Percentiles rank a stretch among this genome's conserved stretches.
Conservation (phyloP, 2,888 invertebrate species). For the Epistrophe eligans region DNA sequence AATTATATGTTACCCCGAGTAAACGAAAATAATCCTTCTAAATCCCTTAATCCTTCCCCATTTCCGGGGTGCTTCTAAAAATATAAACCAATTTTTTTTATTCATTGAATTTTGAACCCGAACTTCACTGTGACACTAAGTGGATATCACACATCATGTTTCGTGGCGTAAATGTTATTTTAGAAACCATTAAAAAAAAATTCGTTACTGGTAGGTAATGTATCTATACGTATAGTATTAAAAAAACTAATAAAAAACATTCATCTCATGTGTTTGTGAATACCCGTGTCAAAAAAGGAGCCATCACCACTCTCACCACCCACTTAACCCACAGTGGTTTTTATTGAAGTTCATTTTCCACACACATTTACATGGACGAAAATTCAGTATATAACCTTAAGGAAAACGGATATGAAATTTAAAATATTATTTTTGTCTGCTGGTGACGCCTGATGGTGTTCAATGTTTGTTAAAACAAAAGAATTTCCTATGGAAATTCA, state of each 20-base stretch:
- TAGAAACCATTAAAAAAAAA: slow-evolving; percentile 19
- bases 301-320: neutral
- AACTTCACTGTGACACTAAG: neutral
- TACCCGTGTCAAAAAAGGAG: slow-evolving; percentile 20
- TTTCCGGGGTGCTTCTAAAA: neutral
- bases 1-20: neutral
- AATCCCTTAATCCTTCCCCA: neutral
- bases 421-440: slow-evolving; percentile 27
- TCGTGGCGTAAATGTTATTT: slow-evolving; percentile 10
- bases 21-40: neutral
- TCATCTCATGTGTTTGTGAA: slow-evolving; percentile 1
- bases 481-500: slow-evolving; percentile 13
- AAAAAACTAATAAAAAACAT: neutral
- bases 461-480: slow-evolving; percentile 7
- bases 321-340: slow-evolving; percentile 7
- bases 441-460: slow-evolving; percentile 14
- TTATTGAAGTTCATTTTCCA: slow-evolving; percentile 8
- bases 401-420: slow-evolving; percentile 12
- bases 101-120: slow-evolving; percentile 1
- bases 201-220: neutral
- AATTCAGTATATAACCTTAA: slow-evolving; percentile 4
- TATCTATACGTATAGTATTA: neutral
- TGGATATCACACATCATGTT: slow-evolving; percentile 10
- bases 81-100: neutral
- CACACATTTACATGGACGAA: neutral